phyloP scores from a whole-genome alignment of 1,140 invertebrate species.

The Xylocopa sonorina region DNA sequence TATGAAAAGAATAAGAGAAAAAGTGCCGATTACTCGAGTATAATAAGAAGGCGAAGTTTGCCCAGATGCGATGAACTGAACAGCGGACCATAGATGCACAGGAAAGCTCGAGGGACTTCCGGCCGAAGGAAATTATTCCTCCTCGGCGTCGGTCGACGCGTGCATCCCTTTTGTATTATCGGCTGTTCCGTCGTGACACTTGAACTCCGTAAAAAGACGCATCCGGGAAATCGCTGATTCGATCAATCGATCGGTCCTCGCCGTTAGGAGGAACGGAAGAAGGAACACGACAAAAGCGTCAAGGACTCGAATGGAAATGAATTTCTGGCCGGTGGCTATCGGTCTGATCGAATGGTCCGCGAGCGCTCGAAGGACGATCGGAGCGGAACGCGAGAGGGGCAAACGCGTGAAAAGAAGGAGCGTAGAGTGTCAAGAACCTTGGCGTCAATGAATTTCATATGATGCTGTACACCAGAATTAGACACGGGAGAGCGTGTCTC shows the following conservation, averaged over 20 bases:
- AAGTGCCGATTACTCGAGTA: too few relatives aligned
- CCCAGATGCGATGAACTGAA: too few relatives aligned
- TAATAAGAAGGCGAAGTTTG: too few relatives aligned
- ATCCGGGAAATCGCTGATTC: constrained; percentile 60
- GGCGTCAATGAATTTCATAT: constrained; percentile 23
- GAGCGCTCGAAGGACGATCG: background rate
- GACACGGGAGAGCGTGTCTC: background rate
- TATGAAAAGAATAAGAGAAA: too few relatives aligned
- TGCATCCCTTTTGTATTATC: background rate
- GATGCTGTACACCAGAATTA: constrained; percentile 21
- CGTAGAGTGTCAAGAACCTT: constrained; percentile 35
- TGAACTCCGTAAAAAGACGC: constrained; percentile 38
- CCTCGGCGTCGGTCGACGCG: background rate
- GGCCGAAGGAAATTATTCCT: constrained; percentile 4
- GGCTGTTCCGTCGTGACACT: constrained; percentile 24
- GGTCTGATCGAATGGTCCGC: constrained; percentile 16
- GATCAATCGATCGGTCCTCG: constrained; percentile 48
- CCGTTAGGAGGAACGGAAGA: background rate
- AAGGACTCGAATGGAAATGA: constrained; percentile 28
- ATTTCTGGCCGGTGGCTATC: constrained; percentile 15
- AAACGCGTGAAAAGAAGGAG: background rate
- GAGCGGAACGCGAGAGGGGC: background rate
- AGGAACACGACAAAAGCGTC: background rate
- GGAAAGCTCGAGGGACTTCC: background rate
- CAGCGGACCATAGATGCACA: too few relatives aligned